phyloP scores from a whole-genome alignment of 2,113 vertebrate genomes.

The Pleuronectes platessa region DNA sequence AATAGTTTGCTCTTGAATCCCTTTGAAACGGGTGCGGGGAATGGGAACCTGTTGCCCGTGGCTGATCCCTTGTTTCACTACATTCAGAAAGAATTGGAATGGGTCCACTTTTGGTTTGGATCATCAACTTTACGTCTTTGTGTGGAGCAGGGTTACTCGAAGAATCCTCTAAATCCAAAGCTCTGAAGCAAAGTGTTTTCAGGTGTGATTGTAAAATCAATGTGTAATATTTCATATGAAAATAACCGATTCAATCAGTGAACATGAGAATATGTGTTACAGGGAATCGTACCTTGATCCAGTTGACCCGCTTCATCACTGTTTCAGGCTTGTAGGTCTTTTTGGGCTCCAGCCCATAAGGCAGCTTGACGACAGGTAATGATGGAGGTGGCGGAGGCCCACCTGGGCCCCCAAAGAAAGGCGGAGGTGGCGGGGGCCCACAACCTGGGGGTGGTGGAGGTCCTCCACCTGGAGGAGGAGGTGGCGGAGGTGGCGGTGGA shows the following conservation, averaged over 20 bases:
- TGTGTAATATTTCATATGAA: not conserved
- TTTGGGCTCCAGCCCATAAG: conserved; percentile 93
- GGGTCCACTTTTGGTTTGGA: conserved; percentile 28
- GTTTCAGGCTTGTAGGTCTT: conserved; percentile 91
- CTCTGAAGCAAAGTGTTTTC: not conserved
- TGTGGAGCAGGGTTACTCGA: not conserved
- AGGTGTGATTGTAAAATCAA: not conserved
- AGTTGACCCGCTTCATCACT: conserved; percentile 95
- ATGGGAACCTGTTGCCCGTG: conserved; percentile 39
- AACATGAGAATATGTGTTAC: not conserved
- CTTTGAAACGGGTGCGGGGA: conserved; percentile 47
- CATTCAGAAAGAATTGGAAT: conserved; percentile 43
- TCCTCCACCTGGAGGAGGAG: conserved; percentile 72
- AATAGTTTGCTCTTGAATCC: conserved; percentile 67
- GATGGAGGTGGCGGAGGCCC: conserved; percentile 79
- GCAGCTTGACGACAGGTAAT: conserved; percentile 81
- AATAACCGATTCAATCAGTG: not conserved
- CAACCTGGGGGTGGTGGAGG: conserved; percentile 77
- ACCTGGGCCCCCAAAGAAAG: conserved; percentile 67
- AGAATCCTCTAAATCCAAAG: not conserved
- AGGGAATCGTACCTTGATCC: conserved; percentile 91
- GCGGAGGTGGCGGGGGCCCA: conserved; percentile 80
- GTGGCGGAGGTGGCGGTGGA: conserved; percentile 72
- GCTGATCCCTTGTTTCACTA: conserved; percentile 45
- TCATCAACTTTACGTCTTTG: conserved; percentile 33